Evolutionary conservation across 2,888 invertebrate species (phyloP).

Genomic region (Lampropteryx suffumata): DNA sequence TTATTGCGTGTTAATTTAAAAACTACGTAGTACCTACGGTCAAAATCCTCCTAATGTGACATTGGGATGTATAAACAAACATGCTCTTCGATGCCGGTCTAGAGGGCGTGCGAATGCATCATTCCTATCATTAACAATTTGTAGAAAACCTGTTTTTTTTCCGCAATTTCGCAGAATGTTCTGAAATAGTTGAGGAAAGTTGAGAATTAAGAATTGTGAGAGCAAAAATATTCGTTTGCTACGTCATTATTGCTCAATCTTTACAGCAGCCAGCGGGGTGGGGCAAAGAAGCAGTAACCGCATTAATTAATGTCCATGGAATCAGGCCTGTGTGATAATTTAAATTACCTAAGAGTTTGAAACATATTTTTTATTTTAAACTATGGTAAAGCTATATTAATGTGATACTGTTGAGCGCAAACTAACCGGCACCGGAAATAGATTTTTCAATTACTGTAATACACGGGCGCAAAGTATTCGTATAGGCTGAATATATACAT

Average conservation of each 20-base stretch:
- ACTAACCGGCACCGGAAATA: conserved; percentile 5
- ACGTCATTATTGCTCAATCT: conserved; percentile 28
- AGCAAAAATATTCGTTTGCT: conserved; percentile 21
- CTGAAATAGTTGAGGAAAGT: conserved; percentile 5
- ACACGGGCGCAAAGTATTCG: too few relatives aligned
- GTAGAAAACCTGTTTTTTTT: conserved; percentile 3
- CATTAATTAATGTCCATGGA: conserved; percentile 30
- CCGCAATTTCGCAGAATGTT: background rate
- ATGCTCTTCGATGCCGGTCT: conserved; percentile 34
- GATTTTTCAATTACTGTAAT: conserved; percentile 6
- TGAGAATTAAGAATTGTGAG: conserved; percentile 13
- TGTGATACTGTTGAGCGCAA: conserved; percentile 1
- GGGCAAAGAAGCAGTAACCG: conserved; percentile 27
- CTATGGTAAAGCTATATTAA: background rate
- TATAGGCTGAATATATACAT: too few relatives aligned
- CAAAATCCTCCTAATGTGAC: conserved; percentile 50
- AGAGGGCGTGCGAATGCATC: conserved; percentile 33
- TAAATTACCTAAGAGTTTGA: background rate
- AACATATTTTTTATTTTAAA: background rate
- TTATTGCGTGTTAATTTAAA: conserved; percentile 51
- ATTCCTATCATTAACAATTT: conserved; percentile 4
- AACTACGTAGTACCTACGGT: conserved; percentile 29
- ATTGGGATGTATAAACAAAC: conserved; percentile 49
- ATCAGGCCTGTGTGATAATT: conserved; percentile 6
- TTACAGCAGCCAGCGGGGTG: conserved; percentile 21